Evolutionary conservation across 2,113 vertebrate genomes (phyloP).

Genomic region (Lontra canadensis): DNA sequence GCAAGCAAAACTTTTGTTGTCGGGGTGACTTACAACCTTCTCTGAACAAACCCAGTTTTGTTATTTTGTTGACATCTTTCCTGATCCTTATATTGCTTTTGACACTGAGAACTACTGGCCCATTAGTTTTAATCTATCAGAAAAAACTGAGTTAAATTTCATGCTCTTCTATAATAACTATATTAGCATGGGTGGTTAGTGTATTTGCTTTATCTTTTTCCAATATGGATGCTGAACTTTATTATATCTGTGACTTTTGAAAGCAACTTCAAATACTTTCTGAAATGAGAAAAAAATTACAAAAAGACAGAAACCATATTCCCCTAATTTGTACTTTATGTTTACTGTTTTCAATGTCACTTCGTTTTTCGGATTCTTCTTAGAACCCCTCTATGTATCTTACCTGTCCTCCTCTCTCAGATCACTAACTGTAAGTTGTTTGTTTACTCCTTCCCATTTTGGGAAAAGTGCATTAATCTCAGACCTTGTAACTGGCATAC

Average conservation of each 20-base stretch:
- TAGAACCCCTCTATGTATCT: background rate
- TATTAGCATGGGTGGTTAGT: background rate
- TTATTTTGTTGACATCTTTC: slow-evolving; percentile 34
- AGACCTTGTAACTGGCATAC: background rate
- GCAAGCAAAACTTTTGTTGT: slow-evolving; percentile 12
- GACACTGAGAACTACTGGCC: background rate
- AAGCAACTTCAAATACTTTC: slow-evolving; percentile 38
- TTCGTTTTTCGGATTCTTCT: slow-evolving; percentile 37
- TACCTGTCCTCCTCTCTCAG: background rate
- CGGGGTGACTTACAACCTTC: background rate
- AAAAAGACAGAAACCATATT: background rate
- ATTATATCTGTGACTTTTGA: background rate
- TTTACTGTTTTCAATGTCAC: slow-evolving; percentile 6
- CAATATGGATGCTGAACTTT: background rate
- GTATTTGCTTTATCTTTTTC: background rate
- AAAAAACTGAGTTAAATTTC: slow-evolving; percentile 31
- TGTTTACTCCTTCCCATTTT: background rate
- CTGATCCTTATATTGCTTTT: background rate
- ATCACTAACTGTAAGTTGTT: background rate
- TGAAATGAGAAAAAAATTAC: slow-evolving; percentile 33
- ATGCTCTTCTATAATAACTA: background rate
- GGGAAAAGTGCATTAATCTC: background rate
- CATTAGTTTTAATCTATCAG: slow-evolving; percentile 34
- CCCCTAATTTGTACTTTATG: background rate
- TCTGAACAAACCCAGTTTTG: slow-evolving; percentile 39